These are phyloP conservation scores for Hylia prasina DNA, from an alignment of 2,113 vertebrate genomes.

Conservation along the genomic window DNA sequence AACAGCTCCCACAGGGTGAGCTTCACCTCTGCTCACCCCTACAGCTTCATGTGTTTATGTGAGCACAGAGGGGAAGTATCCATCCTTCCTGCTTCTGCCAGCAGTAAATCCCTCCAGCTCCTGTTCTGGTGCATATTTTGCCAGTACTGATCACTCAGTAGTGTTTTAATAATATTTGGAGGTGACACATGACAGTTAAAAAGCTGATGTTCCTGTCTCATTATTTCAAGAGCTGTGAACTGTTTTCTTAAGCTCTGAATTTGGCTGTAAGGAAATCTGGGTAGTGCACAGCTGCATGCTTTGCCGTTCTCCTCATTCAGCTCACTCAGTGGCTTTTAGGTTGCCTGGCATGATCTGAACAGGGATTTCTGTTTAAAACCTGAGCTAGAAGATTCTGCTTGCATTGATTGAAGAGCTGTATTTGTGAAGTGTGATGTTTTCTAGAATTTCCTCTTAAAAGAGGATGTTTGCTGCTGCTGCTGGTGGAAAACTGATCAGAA, in stretches of 20 bases:
- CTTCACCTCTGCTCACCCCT: accelerated
- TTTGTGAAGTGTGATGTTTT: background rate
- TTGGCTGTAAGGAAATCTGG: background rate
- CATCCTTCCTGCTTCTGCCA: background rate
- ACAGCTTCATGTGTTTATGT: accelerated
- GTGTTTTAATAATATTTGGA: background rate
- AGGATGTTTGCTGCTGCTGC: background rate
- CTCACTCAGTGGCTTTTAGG: background rate
- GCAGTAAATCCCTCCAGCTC: background rate
- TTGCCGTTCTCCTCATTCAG: background rate
- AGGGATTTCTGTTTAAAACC: background rate
- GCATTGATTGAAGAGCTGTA: background rate
- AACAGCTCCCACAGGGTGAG: background rate
- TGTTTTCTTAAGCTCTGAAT: background rate
- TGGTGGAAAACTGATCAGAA: background rate
- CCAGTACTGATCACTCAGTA: background rate
- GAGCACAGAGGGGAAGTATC: background rate
- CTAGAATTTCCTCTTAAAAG: background rate
- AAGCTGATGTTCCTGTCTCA: background rate
- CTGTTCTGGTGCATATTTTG: background rate
- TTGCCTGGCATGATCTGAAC: background rate
- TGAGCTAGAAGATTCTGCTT: background rate
- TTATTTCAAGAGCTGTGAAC: background rate
- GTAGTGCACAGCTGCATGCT: background rate
- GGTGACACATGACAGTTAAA: background rate